Evolutionary conservation across 2,113 vertebrate species (phyloP), one percentile per base, ranked within the genome.

Genomic region (Caloenas nicobarica): DNA sequence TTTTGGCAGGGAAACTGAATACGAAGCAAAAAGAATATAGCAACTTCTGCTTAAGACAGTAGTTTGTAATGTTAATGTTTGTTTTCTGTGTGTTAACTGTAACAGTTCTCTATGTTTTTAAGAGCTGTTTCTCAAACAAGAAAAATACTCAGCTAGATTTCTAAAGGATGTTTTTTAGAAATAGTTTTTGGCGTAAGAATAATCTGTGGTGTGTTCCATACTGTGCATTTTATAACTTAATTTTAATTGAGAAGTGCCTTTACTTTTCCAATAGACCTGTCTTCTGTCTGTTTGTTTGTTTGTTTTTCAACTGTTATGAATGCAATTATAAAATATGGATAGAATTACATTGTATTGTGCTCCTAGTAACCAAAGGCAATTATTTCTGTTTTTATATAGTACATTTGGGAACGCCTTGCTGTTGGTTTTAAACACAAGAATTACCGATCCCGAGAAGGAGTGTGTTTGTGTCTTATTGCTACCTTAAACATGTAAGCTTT

Each of bases 391-490:
- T 94, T 88, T 96, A 80, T 96, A 80, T 97, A 99, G 99, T 98
- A 98, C 79, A 92, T 99, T 96, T 99, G 99, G 99, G 99, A 99
- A 96, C 98, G 98, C 84, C 97, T 99, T 96, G 96, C 98, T 95
- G 96, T 97, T 95, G 98, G 98, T 88, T 99, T 99, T 96, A 99
- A 99, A 97, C 99, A 99, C 98, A 99, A 99, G 98, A 99, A 99
- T 98, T 99, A 98, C 98, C 98, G 99, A 96, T 98, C 98, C 96
- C 98, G 99, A 97, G 99, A 99, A 98, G 99, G 99, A 95, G 92
- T 99, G 85, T 99, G 99, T 97, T 97, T 99, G 66, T 99, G 99
- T 98, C 98, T 99, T 94, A 98, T 98, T 96, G 97, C 98, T 97
- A 99, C 99, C 53, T 98, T 99, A 93, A 98, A 97, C 97, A 98